These are phyloP conservation scores for Calameuta pallipes DNA, from an alignment of 2,888 invertebrate genomes.

Conservation along the genomic window DNA sequence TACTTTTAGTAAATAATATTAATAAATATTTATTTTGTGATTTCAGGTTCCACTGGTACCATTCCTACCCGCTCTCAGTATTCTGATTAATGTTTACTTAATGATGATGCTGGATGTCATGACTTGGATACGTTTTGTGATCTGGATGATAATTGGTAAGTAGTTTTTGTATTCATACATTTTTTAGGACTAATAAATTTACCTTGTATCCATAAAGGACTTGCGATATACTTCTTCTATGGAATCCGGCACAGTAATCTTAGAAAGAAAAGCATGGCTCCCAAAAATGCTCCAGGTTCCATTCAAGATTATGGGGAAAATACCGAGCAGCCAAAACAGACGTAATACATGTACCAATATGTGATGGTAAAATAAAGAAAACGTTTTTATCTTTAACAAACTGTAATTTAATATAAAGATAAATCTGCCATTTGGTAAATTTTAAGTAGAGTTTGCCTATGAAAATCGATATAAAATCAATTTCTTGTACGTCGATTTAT, in stretches of 20 bases:
- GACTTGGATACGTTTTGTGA: constrained; percentile 86
- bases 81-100: constrained; percentile 85
- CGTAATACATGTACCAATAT: not conserved
- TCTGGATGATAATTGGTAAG: constrained; percentile 86
- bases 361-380: not conserved
- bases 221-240: constrained; percentile 78
- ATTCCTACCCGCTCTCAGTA: constrained; percentile 82
- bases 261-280: constrained; percentile 4
- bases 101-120: constrained; percentile 82
- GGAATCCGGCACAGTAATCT: constrained; percentile 71
- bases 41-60: constrained; percentile 86
- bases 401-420: not conserved
- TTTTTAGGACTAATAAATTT: constrained; percentile 25
- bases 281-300: not conserved
- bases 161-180: constrained; percentile 22
- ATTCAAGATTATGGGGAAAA: not conserved
- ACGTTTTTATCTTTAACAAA: not conserved
- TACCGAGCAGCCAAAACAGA: not conserved
- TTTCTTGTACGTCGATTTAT: not conserved
- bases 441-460: not conserved
- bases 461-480: not conserved
- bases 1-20: not conserved
- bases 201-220: constrained; percentile 67
- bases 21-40: constrained; percentile 6
- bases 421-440: not conserved